A percentile compares a stretch with the other conserved stretches of the same genome.
Conservation (phyloP, 1,140 invertebrate genomes). For the Stegodyphus dumicola region DNA sequence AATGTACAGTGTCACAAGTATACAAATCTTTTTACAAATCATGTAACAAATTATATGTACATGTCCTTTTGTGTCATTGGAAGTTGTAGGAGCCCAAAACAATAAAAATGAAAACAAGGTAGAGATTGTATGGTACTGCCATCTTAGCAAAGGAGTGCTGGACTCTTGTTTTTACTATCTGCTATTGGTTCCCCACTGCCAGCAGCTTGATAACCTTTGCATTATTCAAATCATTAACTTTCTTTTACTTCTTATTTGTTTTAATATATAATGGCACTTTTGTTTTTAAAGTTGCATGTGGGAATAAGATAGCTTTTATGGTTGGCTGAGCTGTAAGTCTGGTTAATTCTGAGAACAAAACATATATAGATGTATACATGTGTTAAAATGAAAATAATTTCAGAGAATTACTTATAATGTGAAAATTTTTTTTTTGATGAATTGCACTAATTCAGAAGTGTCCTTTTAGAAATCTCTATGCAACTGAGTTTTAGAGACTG, state of each 20-base stretch:
- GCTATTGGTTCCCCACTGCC: constrained; percentile 53
- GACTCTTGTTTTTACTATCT: constrained; percentile 49
- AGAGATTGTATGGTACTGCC: constrained; percentile 49
- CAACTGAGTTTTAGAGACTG: constrained; percentile 32
- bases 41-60: constrained; percentile 59
- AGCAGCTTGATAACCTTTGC: constrained; percentile 40
- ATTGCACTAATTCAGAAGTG: constrained; percentile 40
- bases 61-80: constrained; percentile 55
- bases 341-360: neutral
- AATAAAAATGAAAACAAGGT: neutral
- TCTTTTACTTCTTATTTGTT: constrained; percentile 6
- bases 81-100: constrained; percentile 43
- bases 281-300: constrained; percentile 25
- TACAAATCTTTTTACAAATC: constrained; percentile 61
- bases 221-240: constrained; percentile 14
- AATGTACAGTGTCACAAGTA: constrained; percentile 58
- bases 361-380: neutral
- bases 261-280: neutral
- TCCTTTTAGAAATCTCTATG: constrained; percentile 52
- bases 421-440: neutral
- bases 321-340: constrained; percentile 54
- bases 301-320: constrained; percentile 56
- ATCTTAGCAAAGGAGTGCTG: constrained; percentile 58
- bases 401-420: neutral
- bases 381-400: neutral